Percentiles rank a stretch among this genome's conserved stretches.
Conservation (phyloP, 2,797 vertebrate species). For the Paedocypris micromegethes region DNA sequence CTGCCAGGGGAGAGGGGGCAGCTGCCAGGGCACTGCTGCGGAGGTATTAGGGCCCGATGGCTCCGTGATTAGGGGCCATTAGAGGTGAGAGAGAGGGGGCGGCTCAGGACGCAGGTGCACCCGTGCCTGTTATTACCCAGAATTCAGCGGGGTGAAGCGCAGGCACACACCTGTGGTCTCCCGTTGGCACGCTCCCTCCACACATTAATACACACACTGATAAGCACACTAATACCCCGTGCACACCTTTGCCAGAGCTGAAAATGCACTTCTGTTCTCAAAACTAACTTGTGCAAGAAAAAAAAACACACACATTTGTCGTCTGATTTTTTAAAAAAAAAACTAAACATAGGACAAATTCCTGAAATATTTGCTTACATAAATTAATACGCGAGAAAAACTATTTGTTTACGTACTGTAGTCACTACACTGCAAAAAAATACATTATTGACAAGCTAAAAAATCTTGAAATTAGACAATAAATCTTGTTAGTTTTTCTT, state of each 20-base stretch:
- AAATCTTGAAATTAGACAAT: too few species aligned
- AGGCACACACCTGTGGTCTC: slow-evolving; percentile 73
- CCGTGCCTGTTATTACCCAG: slow-evolving; percentile 76
- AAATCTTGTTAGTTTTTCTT: too few species aligned
- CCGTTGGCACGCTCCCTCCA: slow-evolving; percentile 51
- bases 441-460: too few species aligned
- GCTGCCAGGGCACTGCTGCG: slow-evolving; percentile 70
- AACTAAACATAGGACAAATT: too few species aligned
- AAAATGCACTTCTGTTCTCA: too few species aligned
- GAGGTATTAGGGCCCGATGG: slow-evolving; percentile 73
- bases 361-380: too few species aligned
- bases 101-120: slow-evolving; percentile 55
- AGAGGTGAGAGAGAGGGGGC: slow-evolving; percentile 64
- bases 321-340: too few species aligned
- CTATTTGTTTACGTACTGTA: too few species aligned
- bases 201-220: slow-evolving; percentile 53
- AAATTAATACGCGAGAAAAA: too few species aligned
- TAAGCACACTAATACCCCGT: slow-evolving; percentile 47
- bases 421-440: too few species aligned
- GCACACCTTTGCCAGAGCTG: slow-evolving; percentile 15
- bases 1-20: slow-evolving; percentile 62
- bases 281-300: too few species aligned
- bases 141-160: slow-evolving; percentile 59
- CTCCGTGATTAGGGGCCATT: slow-evolving; percentile 75
- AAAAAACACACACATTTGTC: too few species aligned